Evolutionary conservation across 2,888 invertebrate species (phyloP).

Genomic region (Chrysotoxum bicinctum): DNA sequence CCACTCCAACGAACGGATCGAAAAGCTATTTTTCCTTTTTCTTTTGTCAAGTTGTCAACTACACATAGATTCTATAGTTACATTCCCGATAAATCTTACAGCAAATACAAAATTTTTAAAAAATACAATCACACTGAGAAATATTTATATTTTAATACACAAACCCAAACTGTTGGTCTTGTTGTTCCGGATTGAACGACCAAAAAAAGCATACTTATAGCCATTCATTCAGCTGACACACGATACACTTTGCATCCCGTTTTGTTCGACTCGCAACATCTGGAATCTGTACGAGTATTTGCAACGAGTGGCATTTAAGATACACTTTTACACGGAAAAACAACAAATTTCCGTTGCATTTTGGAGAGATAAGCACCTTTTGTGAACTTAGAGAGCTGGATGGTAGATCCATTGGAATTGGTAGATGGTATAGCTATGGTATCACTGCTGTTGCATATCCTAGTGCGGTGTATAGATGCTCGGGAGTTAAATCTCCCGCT

Average conservation of each 20-base stretch:
- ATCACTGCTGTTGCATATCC: background rate
- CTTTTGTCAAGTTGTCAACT: background rate
- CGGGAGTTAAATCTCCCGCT: constrained; percentile 42
- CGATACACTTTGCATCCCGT: constrained; percentile 6
- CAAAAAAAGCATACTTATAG: background rate
- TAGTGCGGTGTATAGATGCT: constrained; percentile 26
- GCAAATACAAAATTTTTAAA: background rate
- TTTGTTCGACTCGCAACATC: constrained; percentile 38
- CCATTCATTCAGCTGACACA: constrained; percentile 10
- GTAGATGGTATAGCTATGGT: background rate
- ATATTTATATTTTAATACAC: background rate
- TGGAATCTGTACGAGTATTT: constrained; percentile 22
- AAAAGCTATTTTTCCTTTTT: background rate
- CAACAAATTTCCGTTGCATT: constrained; percentile 56
- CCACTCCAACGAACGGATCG: too few species aligned
- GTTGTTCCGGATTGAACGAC: background rate
- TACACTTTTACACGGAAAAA: constrained; percentile 51
- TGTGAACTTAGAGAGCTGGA: background rate
- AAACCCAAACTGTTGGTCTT: background rate
- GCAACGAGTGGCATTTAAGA: constrained; percentile 46
- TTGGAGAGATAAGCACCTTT: constrained; percentile 13
- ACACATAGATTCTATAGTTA: background rate
- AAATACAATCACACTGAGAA: background rate
- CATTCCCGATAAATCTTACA: background rate
- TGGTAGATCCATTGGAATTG: background rate